A percentile compares a stretch with the other conserved stretches of the same genome.
Conservation (phyloP, 2,888 invertebrate species). For the Hermodice carunculata region DNA sequence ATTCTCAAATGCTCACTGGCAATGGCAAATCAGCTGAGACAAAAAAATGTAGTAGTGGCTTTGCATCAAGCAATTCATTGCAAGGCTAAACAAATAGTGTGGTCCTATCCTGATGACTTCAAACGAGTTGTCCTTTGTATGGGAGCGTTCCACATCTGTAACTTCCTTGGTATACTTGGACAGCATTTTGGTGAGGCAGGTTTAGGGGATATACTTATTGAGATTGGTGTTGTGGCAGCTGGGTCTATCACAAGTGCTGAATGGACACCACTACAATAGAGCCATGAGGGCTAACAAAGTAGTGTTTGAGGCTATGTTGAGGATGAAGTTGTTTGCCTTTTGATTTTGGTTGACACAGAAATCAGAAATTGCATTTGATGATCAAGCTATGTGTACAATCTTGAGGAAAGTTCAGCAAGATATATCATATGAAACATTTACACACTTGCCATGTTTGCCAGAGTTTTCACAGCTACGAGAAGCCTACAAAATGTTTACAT, state of each 20-base stretch:
- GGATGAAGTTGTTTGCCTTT: too few relatives aligned
- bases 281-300: slow-evolving; percentile 3
- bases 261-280: slow-evolving; percentile 12
- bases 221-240: background rate
- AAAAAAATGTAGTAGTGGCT: background rate
- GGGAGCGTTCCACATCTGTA: background rate
- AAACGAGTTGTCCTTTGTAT: background rate
- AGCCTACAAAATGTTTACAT: too few relatives aligned
- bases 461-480: too few relatives aligned
- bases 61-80: slow-evolving; percentile 8
- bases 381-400: too few relatives aligned
- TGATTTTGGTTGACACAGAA: too few relatives aligned
- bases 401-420: too few relatives aligned
- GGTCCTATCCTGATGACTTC: background rate
- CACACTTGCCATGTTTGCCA: too few relatives aligned
- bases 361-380: too few relatives aligned
- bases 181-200: slow-evolving; percentile 14
- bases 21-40: slow-evolving; percentile 1
- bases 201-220: slow-evolving; percentile 3
- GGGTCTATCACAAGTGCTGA: slow-evolving; percentile 7
- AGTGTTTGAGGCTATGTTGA: slow-evolving; percentile 6
- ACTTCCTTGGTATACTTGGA: background rate
- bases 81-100: slow-evolving; percentile 9
- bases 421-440: too few relatives aligned
- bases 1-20: background rate